Evolutionary conservation across 2,113 vertebrate genomes (phyloP).

Genomic region (Pantherophis guttatus): DNA sequence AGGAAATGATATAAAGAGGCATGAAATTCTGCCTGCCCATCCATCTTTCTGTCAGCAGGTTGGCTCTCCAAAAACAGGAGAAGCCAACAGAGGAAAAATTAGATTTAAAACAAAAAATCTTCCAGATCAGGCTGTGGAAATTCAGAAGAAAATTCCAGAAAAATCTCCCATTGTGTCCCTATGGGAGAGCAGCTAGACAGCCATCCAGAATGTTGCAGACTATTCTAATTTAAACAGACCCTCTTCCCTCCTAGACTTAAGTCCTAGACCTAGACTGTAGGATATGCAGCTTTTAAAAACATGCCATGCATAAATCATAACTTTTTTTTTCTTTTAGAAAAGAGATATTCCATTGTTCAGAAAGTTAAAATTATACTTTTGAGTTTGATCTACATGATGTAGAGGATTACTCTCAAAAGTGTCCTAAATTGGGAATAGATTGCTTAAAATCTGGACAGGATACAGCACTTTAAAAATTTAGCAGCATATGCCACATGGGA

Average conservation of each 20-base stretch:
- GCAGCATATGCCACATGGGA: not conserved
- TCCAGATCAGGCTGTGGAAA: not conserved
- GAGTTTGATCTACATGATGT: not conserved
- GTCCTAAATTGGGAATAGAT: not conserved
- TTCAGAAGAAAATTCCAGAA: not conserved
- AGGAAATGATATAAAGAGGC: not conserved
- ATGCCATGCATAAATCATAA: not conserved
- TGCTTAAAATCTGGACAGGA: not conserved
- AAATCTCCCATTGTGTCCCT: not conserved
- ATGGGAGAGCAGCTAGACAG: not conserved
- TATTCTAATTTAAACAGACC: not conserved
- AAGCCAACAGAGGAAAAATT: not conserved
- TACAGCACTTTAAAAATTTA: not conserved
- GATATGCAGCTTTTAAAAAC: not conserved
- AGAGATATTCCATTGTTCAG: not conserved
- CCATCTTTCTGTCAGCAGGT: not conserved
- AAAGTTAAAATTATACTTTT: not conserved
- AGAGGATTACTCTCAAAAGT: not conserved
- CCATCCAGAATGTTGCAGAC: not conserved
- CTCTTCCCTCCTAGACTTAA: not conserved
- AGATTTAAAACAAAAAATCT: not conserved
- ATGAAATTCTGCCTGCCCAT: not conserved
- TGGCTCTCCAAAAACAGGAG: not conserved
- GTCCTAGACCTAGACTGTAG: not conserved
- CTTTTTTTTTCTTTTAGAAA: not conserved